phyloP scores from a whole-genome alignment of 1,140 invertebrate genomes.

The Metopolophium dirhodum region DNA sequence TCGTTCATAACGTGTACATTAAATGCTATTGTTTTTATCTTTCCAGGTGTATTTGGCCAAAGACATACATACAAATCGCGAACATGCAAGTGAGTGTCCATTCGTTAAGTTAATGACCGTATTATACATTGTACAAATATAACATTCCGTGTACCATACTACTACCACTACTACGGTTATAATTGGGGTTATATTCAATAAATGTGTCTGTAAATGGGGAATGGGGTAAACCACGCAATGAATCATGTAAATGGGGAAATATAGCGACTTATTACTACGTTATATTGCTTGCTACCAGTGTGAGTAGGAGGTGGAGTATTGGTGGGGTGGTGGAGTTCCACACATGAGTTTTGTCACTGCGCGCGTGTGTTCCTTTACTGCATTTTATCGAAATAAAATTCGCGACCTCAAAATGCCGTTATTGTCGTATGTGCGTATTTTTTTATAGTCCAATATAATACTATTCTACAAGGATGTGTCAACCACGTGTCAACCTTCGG shows the following conservation, averaged over 20 bases:
- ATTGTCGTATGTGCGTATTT: not conserved
- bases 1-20: not conserved
- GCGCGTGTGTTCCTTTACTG: not conserved
- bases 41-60: conserved; percentile 85
- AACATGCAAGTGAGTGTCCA: conserved; percentile 88
- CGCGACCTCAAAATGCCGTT: not conserved
- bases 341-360: not conserved
- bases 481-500: conserved; percentile 4
- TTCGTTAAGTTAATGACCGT: not conserved
- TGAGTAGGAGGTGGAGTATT: no score
- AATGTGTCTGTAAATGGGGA: no score
- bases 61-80: conserved; percentile 85
- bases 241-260: not conserved
- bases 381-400: not conserved
- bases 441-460: conserved; percentile 21
- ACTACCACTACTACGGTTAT: not conserved
- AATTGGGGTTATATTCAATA: not conserved
- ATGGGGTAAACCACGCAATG: no score
- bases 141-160: not conserved
- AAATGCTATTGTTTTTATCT: conserved; percentile 26
- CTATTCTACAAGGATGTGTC: not conserved
- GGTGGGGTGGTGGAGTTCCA: not conserved
- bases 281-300: not conserved
- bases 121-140: not conserved
- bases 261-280: not conserved